These are phyloP conservation scores for Stichodactyla mertensii DNA, from an alignment of 64 coral and sea anemone species.

Conservation along the genomic window DNA sequence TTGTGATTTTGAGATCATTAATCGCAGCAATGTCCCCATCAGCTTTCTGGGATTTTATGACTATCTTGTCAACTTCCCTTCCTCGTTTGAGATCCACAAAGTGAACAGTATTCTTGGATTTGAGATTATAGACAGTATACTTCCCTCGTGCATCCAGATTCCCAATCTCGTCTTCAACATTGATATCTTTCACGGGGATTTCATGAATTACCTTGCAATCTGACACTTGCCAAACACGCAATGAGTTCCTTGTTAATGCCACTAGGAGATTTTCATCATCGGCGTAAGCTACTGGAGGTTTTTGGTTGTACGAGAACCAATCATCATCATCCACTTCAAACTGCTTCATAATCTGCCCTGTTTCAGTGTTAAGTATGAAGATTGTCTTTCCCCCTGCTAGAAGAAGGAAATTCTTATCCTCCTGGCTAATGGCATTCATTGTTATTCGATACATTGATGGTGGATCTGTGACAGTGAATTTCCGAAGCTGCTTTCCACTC, in stretches of 20 bases:
- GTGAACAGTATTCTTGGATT: conserved; percentile 46
- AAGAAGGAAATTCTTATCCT: conserved; percentile 31
- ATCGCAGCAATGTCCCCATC: conserved; percentile 20
- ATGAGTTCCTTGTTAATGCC: conserved; percentile 45
- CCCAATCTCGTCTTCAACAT: conserved; percentile 56
- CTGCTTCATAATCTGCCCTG: conserved; percentile 47
- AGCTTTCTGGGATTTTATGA: conserved; percentile 41
- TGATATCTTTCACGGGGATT: conserved; percentile 60
- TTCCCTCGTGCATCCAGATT: conserved; percentile 52
- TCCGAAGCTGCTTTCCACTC: conserved; percentile 57
- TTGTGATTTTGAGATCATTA: conserved; percentile 66
- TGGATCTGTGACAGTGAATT: conserved; percentile 69
- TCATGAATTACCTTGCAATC: conserved; percentile 48
- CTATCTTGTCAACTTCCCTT: conserved; percentile 63
- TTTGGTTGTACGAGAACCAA: conserved; percentile 59
- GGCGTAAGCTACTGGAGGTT: conserved; percentile 63
- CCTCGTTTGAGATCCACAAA: conserved; percentile 64
- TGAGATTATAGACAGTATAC: conserved; percentile 54
- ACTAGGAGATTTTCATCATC: conserved; percentile 71
- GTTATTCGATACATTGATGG: conserved; percentile 49
- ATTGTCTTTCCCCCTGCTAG: conserved; percentile 64
- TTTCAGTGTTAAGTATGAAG: conserved; percentile 67
- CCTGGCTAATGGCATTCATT: conserved; percentile 57
- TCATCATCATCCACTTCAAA: conserved; percentile 73
- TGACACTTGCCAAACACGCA: conserved; percentile 63